Evolutionary conservation across 2,797 vertebrate species (phyloP), one percentile per base, ranked within the genome.

Genomic region (Remorina albescens): DNA sequence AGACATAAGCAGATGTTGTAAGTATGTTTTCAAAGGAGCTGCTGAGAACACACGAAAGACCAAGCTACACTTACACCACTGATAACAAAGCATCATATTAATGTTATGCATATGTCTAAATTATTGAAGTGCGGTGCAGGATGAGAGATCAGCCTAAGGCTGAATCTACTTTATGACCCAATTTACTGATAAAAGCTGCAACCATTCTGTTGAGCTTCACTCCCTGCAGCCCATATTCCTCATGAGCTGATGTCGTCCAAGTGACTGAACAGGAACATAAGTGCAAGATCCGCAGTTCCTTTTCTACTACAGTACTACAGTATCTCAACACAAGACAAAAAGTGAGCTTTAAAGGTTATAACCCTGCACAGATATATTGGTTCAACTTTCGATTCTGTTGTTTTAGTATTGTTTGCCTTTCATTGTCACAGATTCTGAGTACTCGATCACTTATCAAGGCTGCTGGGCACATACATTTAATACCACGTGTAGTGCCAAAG

Each of bases 181-280:
- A 4, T 85, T 88, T 10, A 37, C 34, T 55, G 58, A 71, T 71
- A 77, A 90, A 84, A 87, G 78, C 84, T 60, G 47, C 69, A 77
- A 67, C 74, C 82, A 81, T 74, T 84, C 67, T 71, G 46, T 4
- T 1, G 70, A 46, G 76, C 60, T 44, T 30, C 41, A 18, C 71
- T 83, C 69, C 71, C 78, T 71, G 84, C 72, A 83, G 83, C 76
- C 62, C 51, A 47, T 13, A 3, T 15, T 69, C 84, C 79, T 78
- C 68, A 57, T 80, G 23, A 71, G 41, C 59, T 13, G 42, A 73
- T 67, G 67, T 6, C 2, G 12, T 74, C 23, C 72, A 65, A 75
- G 25, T 73, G 79, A 81, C 32, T 71, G 80, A 84, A 65, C 77
- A 59, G 2, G 46, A 63, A 70, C 58, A 64, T 23, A 1, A 54